Evolutionary conservation across 2,113 vertebrate species (phyloP).

Genomic region (Takifugu bimaculatus): DNA sequence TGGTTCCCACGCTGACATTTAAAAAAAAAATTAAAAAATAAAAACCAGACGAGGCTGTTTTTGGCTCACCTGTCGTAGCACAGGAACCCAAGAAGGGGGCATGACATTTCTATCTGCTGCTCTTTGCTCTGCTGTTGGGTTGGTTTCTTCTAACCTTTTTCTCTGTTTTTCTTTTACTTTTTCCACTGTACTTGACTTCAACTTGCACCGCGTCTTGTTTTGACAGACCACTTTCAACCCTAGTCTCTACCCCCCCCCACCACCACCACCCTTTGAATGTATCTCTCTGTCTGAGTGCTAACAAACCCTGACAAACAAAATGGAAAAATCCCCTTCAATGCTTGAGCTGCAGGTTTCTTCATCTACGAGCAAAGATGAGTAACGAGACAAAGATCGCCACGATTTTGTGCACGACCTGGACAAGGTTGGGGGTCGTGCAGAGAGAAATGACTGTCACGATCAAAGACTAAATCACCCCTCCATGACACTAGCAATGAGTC

Average conservation of each 20-base stretch:
- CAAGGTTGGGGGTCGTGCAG: constrained; percentile 1
- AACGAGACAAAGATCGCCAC: constrained; percentile 1
- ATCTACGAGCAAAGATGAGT: constrained; percentile 24
- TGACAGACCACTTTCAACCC: constrained; percentile 17
- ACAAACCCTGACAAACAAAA: constrained; percentile 36
- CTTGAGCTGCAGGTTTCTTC: constrained; percentile 15
- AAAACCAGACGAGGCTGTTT: constrained; percentile 24
- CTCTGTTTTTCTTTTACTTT: constrained; percentile 23
- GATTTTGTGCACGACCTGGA: not conserved
- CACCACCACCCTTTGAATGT: not conserved
- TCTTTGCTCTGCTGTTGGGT: constrained; percentile 32
- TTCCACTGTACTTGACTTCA: constrained; percentile 34
- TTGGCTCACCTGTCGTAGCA: constrained; percentile 43
- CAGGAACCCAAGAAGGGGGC: constrained; percentile 21
- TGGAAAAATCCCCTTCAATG: constrained; percentile 48
- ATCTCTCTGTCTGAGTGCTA: constrained; percentile 56
- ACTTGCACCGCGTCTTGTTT: constrained; percentile 23
- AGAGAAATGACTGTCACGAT: not conserved
- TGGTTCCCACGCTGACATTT: constrained; percentile 59
- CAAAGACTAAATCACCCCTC: no score
- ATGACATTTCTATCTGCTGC: constrained; percentile 29
- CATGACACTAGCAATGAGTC: no score
- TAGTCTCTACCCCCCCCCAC: not conserved
- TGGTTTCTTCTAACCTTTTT: constrained; percentile 41
- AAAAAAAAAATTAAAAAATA: constrained; percentile 4